Base-by-base conservation (phyloP, 2,797 vertebrate genomes). In the Monodelphis domestica region DNA sequence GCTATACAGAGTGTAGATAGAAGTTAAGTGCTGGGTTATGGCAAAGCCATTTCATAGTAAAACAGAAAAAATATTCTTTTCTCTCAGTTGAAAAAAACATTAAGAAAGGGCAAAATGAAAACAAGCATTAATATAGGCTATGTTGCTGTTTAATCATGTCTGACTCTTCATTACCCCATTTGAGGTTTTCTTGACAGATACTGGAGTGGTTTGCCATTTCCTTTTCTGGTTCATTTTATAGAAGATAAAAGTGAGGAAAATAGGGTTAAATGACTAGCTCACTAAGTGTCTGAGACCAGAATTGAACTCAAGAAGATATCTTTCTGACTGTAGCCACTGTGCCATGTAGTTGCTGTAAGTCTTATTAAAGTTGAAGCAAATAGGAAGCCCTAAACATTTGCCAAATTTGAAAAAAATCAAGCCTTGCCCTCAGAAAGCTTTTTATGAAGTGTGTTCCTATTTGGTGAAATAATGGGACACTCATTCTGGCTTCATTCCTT, bases 21-120 rank as follows among this genome's bases (percentile, higher is more conserved):
- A 63, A 63, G 33, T 4, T n/a, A n/a, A n/a, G 15, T 89, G 30
- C 70, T 94, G 38, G 96, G 57, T 21, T 91, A 59, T 38, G 38
- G 87, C 14, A 38, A 29, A 9, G 4, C 5, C 52, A 87, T 14
- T 38, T 1, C 90, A 0, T 5, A 84, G 51, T 24, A 50, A 90
- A 53, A 92, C 91, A 30, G 57, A 33, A 59, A 30, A n/a, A n/a
- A 52, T 1, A 0, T 91, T 28, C 88, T 90, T 1, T 88, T 52
- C 1, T 52, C 50, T 14, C 87, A 28, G 51, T 52, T 33, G n/a
- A n/a, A n/a, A n/a, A 88, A 88, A 87, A 3, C 12, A 88, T 88
- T 52, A n/a, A 88, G 21, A 88, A 52, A 52, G 29, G 52, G 50
- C 29, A 50, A 88, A 87, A 12, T 17, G 50, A 53, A 88, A 52